Base-by-base conservation (phyloP, 2,113 vertebrate genomes). In the Cairina moschata region DNA sequence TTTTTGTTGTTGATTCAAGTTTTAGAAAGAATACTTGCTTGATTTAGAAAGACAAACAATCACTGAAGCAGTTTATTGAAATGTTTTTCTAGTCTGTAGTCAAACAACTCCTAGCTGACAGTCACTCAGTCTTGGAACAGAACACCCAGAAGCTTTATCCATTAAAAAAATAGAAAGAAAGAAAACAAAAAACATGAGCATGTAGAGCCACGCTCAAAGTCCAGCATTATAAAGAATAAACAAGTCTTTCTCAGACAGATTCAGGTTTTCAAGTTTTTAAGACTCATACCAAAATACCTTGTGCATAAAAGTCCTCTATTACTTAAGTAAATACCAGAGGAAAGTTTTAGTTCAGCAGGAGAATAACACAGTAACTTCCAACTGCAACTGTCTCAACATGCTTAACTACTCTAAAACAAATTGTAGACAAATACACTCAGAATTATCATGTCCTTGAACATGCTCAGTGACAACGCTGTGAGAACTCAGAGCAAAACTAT, bases 391-490 rank as follows among this genome's bases (percentile, higher is more conserved):
- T 42, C 73, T 95, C 79, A 95, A 91, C 88, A 82, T 14, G 74
- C 56, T 86, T 78, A 78, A 86, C 9, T 74, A 85, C 79, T 80
- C 55, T 83, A 85, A 91, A 96, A 80, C 63, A 77, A 93, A 92
- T 79, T 38, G 46, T 36, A 94, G 28, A 32, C 63, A 95, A 90
- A 93, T 68, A 55, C 9, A 67, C 55, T 83, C 68, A 81, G 75
- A 95, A 75, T 42, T 81, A 90, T 88, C 91, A 78, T 17, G 82
- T 80, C 73, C 80, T 88, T 93, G 79, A 95, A 89, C 42, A 12
- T 9, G 65, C 78, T 78, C 31, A 73, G 52, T 65, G 73, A 86
- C 72, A 94, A 91, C 50, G 74, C 40, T 60, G 25, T 68, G 65
- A 88, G 72, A 92, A 90, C 74, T 82, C 28, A 4, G 26, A 84